These are phyloP conservation scores for Rhynchonycteris naso DNA, from an alignment of 2,797 vertebrate species.

Conservation along the genomic window DNA sequence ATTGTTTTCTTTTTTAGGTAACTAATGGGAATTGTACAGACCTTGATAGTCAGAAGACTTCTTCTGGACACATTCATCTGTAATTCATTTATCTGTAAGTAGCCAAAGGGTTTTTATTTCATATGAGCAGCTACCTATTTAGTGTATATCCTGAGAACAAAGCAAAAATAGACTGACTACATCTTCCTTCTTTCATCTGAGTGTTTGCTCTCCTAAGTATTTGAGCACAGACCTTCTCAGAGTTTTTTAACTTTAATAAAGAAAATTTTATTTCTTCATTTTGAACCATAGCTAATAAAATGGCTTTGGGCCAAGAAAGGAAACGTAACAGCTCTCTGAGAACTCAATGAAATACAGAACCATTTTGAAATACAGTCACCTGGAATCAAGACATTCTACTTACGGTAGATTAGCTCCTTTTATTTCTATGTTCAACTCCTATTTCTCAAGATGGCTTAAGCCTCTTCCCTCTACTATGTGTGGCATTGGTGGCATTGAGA, in stretches of 20 bases:
- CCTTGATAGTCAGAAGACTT: background rate
- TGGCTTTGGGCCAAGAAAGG: background rate
- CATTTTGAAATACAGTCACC: background rate
- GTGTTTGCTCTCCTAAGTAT: conserved; percentile 25
- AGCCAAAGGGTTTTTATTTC: conserved; percentile 12
- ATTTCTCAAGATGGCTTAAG: conserved; percentile 30
- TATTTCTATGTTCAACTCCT: background rate
- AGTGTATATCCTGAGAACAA: conserved; percentile 37
- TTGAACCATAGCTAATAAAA: conserved; percentile 50
- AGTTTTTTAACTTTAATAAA: conserved; percentile 60
- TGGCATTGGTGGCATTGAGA: background rate
- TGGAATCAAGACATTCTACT: background rate
- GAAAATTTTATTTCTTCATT: conserved; percentile 20
- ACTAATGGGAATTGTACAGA: conserved; percentile 16
- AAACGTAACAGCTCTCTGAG: background rate
- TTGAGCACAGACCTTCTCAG: conserved; percentile 27
- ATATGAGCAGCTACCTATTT: background rate
- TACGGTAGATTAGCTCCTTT: background rate
- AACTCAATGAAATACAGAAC: background rate
- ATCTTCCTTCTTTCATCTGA: conserved; percentile 63
- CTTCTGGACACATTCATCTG: conserved; percentile 10
- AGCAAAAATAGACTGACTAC: conserved; percentile 43
- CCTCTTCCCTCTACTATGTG: background rate
- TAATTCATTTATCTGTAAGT: conserved; percentile 50
- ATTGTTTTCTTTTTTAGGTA: conserved; percentile 21